These are phyloP conservation scores for Notodonta ziczac DNA, from an alignment of 2,888 invertebrate species.

Conservation along the genomic window DNA sequence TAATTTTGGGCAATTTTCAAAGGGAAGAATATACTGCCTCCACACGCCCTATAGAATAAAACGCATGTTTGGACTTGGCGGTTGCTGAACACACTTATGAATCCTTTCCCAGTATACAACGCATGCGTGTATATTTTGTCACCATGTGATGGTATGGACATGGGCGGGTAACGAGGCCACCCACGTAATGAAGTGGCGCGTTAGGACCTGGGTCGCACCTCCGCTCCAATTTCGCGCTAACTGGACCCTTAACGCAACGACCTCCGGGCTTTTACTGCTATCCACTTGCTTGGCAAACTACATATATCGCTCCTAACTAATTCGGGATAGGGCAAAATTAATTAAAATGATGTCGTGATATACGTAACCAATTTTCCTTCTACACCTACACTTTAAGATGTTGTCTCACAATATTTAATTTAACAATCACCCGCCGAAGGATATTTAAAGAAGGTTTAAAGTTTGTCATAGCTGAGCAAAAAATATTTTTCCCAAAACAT, in stretches of 20 bases:
- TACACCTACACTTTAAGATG: not conserved
- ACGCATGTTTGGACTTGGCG: conserved; percentile 18
- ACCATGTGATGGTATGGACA: conserved; percentile 45
- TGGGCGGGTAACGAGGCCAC: conserved; percentile 66
- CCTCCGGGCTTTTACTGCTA: conserved; percentile 59
- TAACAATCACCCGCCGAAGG: too few species aligned
- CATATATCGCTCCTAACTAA: conserved; percentile 35
- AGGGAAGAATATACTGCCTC: conserved; percentile 49
- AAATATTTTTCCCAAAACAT: conserved; percentile 48
- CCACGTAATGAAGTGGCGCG: conserved; percentile 73
- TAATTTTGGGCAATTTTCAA: conserved; percentile 70
- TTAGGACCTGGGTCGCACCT: conserved; percentile 66
- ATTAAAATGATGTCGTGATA: conserved; percentile 17
- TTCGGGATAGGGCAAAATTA: conserved; percentile 32
- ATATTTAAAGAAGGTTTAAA: conserved; percentile 8
- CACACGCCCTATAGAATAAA: not conserved
- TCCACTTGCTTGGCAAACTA: conserved; percentile 44
- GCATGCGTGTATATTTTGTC: conserved; percentile 13
- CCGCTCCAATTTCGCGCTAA: conserved; percentile 71
- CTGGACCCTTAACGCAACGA: conserved; percentile 67
- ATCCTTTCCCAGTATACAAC: conserved; percentile 9
- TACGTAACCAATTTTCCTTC: conserved; percentile 3
- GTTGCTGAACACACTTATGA: conserved; percentile 10
- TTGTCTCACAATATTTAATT: not conserved
- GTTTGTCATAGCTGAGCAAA: conserved; percentile 23